Base-by-base conservation (phyloP, 2,888 invertebrate species). In the Limenitis camilla region DNA sequence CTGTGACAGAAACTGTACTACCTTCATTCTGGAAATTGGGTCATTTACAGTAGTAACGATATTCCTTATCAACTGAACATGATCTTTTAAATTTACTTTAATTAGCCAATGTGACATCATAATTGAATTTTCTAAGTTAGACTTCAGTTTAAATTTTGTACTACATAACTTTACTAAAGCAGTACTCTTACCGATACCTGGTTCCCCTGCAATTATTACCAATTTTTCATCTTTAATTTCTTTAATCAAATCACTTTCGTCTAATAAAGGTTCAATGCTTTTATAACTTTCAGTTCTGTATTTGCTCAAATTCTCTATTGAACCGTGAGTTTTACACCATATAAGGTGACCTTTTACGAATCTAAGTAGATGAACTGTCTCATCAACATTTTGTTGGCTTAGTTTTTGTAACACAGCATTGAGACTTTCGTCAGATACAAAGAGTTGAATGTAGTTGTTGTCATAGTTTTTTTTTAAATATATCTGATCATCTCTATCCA, bases 141-240 rank as follows among this genome's bases (percentile, higher is more conserved):
- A n/a, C n/a, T n/a, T n/a, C n/a, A n/a, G n/a, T 27, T 32, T 7
- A 11, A 4, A n/a, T 19, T 33, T 32, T 32, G 32, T 32, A 27
- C 33, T 33, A 35, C 9, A 44, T 33, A 44, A 32, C 27, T 44
- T 32, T 3, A 32, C 9, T 19, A 44, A 44, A 32, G 44, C 9
- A 32, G 44, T 44, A 44, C 33, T 44, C 33, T 44, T 44, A 8
- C 44, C 44, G 31, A 19, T 44, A 9, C 44, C 44, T 44, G 44
- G 35, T 32, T 44, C 44, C 6, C 44, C 44, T 8, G 33, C 44
- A 33, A 44, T 33, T n/a, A 44, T 9, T 6, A 44, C 35, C 11
- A 9, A n/a, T 44, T 44, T 27, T 11, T 35, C 11, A 4, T 44
- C 35, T 19, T 32, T 31, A 35, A 44, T 44, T 32, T 44, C 35